Evolutionary conservation across 1,140 invertebrate genomes (phyloP).

Genomic region (Uloborus diversus): DNA sequence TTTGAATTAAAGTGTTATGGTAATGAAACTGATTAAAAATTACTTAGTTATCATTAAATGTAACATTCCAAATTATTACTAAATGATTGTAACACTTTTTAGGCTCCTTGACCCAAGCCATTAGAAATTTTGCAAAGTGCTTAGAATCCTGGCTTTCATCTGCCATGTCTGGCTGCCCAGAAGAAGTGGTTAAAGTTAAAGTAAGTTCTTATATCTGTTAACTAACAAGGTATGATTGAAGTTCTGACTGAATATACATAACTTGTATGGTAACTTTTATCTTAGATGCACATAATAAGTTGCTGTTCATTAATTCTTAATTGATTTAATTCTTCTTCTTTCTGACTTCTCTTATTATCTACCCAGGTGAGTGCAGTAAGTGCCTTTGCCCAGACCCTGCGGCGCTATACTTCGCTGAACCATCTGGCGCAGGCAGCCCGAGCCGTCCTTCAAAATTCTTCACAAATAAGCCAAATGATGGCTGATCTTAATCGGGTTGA

Average conservation of each 20-base stretch:
- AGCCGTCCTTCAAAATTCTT: slow-evolving; percentile 93
- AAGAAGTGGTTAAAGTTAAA: slow-evolving; percentile 73
- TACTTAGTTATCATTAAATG: not conserved
- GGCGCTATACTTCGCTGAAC: slow-evolving; percentile 98
- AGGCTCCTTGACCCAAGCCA: slow-evolving; percentile 91
- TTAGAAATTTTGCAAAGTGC: slow-evolving; percentile 92
- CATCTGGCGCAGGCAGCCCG: slow-evolving; percentile 96
- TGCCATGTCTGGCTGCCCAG: slow-evolving; percentile 86
- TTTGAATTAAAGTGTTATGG: too few relatives aligned
- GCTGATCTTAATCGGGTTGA: slow-evolving; percentile 96
- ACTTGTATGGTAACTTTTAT: too few relatives aligned
- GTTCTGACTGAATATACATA: too few relatives aligned
- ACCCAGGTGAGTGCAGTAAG: slow-evolving; percentile 75
- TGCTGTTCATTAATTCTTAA: too few relatives aligned
- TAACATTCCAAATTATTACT: not conserved
- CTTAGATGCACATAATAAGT: too few relatives aligned
- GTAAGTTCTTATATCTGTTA: not conserved
- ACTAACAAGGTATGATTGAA: too few relatives aligned
- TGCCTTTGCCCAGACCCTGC: slow-evolving; percentile 92
- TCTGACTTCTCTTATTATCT: too few relatives aligned
- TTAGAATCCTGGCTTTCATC: slow-evolving; percentile 87
- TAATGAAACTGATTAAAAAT: too few relatives aligned
- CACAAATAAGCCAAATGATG: slow-evolving; percentile 97
- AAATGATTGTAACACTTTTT: slow-evolving; percentile 41
- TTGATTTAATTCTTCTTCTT: too few relatives aligned